Evolutionary conservation across 1,140 invertebrate species (phyloP).

Genomic region (Trialeurodes vaporariorum): DNA sequence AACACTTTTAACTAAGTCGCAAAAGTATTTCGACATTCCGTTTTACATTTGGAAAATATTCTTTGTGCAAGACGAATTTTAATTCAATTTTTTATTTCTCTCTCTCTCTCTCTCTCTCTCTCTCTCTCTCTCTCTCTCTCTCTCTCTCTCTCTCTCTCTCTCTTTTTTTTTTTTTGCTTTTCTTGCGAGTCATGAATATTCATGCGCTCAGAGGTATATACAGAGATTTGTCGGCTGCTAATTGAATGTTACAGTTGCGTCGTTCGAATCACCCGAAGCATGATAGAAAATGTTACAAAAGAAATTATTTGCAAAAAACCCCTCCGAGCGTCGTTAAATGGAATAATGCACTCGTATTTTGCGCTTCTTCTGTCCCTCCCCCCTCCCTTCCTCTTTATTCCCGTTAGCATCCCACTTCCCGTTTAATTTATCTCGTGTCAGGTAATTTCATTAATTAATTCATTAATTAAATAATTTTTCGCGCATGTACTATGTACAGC

Average conservation of each 20-base stretch:
- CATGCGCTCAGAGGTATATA: neutral
- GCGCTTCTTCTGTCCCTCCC: neutral
- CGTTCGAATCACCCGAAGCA: neutral
- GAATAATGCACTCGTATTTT: neutral
- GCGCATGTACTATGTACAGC: neutral
- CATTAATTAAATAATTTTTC: neutral
- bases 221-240: neutral
- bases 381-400: neutral
- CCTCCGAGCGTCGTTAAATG: neutral
- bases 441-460: too few relatives aligned
- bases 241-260: neutral
- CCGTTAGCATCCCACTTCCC: neutral
- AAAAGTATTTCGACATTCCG: neutral
- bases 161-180: neutral
- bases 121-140: too few relatives aligned
- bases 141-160: too few relatives aligned
- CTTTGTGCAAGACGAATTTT: neutral
- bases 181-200: neutral
- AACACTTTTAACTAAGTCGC: neutral
- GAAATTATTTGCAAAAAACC: neutral
- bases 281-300: neutral
- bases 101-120: too few relatives aligned
- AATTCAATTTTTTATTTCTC: too few relatives aligned
- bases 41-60: neutral
- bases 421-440: neutral